Conservation (phyloP, 1,140 invertebrate genomes). For the Whitmania pigra region DNA sequence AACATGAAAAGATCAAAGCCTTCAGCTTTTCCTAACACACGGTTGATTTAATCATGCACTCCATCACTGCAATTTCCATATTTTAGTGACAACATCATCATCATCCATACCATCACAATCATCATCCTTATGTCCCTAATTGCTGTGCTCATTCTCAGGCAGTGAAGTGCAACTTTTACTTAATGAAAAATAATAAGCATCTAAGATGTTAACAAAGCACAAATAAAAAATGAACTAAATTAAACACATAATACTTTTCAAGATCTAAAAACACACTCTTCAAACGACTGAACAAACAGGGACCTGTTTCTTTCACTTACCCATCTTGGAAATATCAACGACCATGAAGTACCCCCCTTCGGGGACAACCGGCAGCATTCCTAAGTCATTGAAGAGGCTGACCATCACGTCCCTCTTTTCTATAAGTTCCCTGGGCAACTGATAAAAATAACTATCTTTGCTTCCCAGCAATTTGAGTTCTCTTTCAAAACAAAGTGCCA, state of each 20-base stretch:
- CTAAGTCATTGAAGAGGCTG: slow-evolving; percentile 60
- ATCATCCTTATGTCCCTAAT: too few relatives aligned
- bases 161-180: neutral
- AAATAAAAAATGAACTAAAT: neutral
- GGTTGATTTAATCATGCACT: too few relatives aligned
- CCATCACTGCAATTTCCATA: too few relatives aligned
- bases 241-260: neutral
- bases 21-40: too few relatives aligned
- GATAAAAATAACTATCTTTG: slow-evolving; percentile 69
- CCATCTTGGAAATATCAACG: slow-evolving; percentile 61
- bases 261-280: too few relatives aligned
- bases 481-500: slow-evolving; percentile 73
- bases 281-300: neutral
- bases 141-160: too few relatives aligned
- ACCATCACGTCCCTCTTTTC: slow-evolving; percentile 72
- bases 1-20: too few relatives aligned
- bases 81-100: too few relatives aligned
- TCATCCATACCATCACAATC: too few relatives aligned
- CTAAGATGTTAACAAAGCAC: neutral
- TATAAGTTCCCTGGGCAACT: slow-evolving; percentile 60
- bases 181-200: neutral
- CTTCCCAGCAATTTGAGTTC: slow-evolving; percentile 58
- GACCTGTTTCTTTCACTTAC: slow-evolving; percentile 23
- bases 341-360: slow-evolving; percentile 95
- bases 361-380: slow-evolving; percentile 79